phyloP scores from a whole-genome alignment of 2,797 vertebrate genomes.

The Pantherophis alleghaniensis region DNA sequence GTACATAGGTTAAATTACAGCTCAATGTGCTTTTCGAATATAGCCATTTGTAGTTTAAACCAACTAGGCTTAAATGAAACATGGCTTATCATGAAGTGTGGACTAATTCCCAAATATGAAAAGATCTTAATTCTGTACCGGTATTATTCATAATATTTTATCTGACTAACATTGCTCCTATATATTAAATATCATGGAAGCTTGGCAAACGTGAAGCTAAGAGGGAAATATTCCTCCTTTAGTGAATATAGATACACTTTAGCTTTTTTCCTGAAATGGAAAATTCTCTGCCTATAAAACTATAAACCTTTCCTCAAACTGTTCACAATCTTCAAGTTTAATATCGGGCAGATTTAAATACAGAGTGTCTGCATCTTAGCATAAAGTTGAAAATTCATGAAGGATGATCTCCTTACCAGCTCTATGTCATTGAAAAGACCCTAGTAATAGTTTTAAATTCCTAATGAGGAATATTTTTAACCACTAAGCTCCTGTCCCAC shows the following conservation, averaged over 20 bases:
- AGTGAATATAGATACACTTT: not conserved
- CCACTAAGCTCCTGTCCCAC: constrained; percentile 28
- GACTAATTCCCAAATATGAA: not conserved
- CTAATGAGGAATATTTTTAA: constrained; percentile 38
- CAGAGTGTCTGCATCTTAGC: not conserved
- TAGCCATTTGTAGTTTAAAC: not conserved
- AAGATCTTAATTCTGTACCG: not conserved
- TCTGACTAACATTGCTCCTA: not conserved
- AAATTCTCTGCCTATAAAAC: constrained; percentile 12
- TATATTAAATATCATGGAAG: not conserved
- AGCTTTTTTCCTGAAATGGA: constrained; percentile 22
- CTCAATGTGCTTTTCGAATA: not conserved
- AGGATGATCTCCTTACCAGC: not conserved
- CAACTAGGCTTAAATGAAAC: not conserved
- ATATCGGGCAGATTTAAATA: constrained; percentile 27
- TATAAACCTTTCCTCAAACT: constrained; percentile 27
- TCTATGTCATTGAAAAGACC: not conserved
- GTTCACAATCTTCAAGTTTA: constrained; percentile 21
- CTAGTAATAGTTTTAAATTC: constrained; percentile 37
- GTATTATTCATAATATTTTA: not conserved
- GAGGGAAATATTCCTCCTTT: not conserved
- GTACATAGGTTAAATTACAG: not conserved
- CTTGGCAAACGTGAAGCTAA: not conserved
- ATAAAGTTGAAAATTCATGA: constrained; percentile 29
- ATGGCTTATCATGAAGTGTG: not conserved